Conservation (phyloP, 2,113 vertebrate species). For the Oryzias javanicus region DNA sequence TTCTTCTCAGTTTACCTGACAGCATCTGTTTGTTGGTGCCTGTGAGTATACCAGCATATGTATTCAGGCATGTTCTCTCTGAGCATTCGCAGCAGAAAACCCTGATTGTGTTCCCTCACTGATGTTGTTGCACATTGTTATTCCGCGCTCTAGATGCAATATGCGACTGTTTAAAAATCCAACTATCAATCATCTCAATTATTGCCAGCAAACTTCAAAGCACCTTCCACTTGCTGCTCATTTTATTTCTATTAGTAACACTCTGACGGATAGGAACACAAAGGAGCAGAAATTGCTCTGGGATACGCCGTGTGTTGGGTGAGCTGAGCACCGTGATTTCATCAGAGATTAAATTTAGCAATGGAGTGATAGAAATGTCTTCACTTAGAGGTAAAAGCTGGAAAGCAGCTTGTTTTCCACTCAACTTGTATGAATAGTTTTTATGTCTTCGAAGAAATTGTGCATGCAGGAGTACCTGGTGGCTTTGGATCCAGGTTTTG, state of each 20-base stretch:
- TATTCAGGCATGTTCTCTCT: conserved; percentile 1
- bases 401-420: conserved; percentile 16
- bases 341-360: conserved; percentile 19
- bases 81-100: conserved; percentile 1
- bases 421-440: conserved; percentile 24
- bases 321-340: background rate
- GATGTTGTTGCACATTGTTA: conserved; percentile 39
- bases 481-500: too few species aligned
- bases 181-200: conserved; percentile 68
- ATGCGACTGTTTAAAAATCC: conserved; percentile 48
- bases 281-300: conserved; percentile 35
- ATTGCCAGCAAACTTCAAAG: conserved; percentile 57
- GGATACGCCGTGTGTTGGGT: conserved; percentile 2
- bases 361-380: conserved; percentile 28
- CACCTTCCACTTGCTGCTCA: conserved; percentile 39
- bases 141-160: conserved; percentile 25
- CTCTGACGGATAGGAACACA: conserved; percentile 46
- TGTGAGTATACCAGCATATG: conserved; percentile 15
- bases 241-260: conserved; percentile 64
- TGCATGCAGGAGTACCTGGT: background rate
- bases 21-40: conserved; percentile 14
- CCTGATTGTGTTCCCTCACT: conserved; percentile 6
- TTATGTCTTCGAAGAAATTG: background rate
- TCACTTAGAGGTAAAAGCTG: conserved; percentile 24
- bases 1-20: conserved; percentile 25